Percentiles rank a stretch among this genome's conserved stretches.
phyloP scores from a whole-genome alignment of 2,113 vertebrate genomes.

The Toxostoma redivivum region DNA sequence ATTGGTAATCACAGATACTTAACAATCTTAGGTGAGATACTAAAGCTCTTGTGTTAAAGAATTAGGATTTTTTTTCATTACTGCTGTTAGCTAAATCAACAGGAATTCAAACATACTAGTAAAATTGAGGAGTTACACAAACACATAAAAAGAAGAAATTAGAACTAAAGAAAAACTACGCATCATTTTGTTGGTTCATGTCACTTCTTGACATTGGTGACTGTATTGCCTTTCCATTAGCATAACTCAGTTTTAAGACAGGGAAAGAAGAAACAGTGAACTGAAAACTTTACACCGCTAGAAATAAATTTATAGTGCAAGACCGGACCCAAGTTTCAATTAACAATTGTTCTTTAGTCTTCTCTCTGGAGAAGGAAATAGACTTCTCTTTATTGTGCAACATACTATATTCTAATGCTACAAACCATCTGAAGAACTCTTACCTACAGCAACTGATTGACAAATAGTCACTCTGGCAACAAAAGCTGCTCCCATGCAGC shows the following conservation, averaged over 20 bases:
- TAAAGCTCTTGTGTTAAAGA: neutral
- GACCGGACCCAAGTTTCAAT: neutral
- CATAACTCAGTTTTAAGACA: neutral
- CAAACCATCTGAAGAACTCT: neutral
- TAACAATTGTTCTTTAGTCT: neutral
- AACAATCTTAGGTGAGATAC: neutral
- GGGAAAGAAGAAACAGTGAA: neutral
- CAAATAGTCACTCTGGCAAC: neutral
- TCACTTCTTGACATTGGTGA: neutral
- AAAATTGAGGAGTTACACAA: neutral
- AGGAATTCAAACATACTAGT: neutral
- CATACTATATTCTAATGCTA: neutral
- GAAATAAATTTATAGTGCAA: neutral
- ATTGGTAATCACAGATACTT: neutral
- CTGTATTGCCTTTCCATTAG: neutral
- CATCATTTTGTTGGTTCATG: neutral
- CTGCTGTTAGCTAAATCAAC: neutral
- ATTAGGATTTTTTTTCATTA: neutral
- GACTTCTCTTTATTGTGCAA: neutral
- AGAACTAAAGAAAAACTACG: neutral
- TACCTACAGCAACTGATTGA: neutral
- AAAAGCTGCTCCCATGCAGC: neutral
- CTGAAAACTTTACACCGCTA: neutral
- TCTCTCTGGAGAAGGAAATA: neutral
- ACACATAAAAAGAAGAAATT: neutral